Evolutionary conservation across 92 coral and sea anemone genomes (phyloP).

Genomic region (Phenganax stokvisi): DNA sequence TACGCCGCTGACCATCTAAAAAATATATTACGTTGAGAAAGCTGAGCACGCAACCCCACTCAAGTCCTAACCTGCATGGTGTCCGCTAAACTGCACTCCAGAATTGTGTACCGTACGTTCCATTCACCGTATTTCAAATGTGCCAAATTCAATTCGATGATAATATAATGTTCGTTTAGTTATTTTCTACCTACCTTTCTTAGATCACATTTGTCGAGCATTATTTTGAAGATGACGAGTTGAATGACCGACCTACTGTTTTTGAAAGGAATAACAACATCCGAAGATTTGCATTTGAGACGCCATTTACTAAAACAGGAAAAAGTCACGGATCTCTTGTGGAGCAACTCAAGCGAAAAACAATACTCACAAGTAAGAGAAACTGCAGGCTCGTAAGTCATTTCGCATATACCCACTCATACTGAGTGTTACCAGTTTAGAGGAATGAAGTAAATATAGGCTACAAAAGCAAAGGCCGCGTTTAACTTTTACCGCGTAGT

Average conservation of each 20-base stretch:
- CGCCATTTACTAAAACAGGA: constrained; percentile 94
- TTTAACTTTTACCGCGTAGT: too few species aligned
- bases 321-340: constrained; percentile 85
- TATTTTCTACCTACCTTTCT: neutral
- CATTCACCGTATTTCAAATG: neutral
- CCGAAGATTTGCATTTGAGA: constrained; percentile 88
- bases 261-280: constrained; percentile 90
- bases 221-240: constrained; percentile 89
- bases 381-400: too few species aligned
- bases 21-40: too few species aligned
- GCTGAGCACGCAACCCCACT: too few species aligned
- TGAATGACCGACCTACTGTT: constrained; percentile 61
- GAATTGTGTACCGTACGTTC: neutral
- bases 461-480: too few species aligned
- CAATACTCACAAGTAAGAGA: constrained; percentile 84
- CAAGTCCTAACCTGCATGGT: too few species aligned
- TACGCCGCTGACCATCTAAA: too few species aligned
- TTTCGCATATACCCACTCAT: neutral
- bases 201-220: constrained; percentile 90
- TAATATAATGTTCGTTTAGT: neutral
- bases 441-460: too few species aligned
- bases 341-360: constrained; percentile 94
- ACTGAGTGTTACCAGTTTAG: too few species aligned
- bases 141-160: too few species aligned
- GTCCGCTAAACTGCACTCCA: too few species aligned